Evolutionary conservation across 2,888 invertebrate genomes (phyloP).

Genomic region (Eristalis arbustorum): DNA sequence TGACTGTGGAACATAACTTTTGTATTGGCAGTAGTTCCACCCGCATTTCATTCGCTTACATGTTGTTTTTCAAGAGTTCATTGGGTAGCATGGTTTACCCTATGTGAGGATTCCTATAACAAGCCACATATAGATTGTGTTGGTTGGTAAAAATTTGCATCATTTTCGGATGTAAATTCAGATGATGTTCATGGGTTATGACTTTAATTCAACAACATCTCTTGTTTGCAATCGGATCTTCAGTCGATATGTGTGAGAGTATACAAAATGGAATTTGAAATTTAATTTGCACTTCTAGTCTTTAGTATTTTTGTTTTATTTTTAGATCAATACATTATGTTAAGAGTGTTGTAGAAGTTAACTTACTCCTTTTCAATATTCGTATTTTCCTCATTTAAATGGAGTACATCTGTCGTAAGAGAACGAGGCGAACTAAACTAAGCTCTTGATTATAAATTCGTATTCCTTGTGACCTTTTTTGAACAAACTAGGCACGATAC

Average conservation of each 20-base stretch:
- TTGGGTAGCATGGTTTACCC: no score
- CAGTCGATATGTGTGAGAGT: neutral
- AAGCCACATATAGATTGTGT: no score
- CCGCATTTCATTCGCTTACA: no score
- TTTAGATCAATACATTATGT: constrained; percentile 35
- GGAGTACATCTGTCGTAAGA: neutral
- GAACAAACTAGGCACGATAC: neutral
- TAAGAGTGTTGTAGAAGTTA: constrained; percentile 11
- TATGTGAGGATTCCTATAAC: no score
- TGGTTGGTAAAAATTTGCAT: no score
- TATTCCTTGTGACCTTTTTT: neutral
- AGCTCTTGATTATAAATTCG: neutral
- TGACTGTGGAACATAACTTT: no score
- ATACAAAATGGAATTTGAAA: constrained; percentile 21
- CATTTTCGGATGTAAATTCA: neutral
- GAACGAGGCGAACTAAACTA: constrained; percentile 5
- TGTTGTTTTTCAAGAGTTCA: no score
- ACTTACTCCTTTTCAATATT: neutral
- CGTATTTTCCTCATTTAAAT: constrained; percentile 12
- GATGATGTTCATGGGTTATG: no score
- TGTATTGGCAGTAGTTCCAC: no score
- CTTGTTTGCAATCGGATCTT: neutral
- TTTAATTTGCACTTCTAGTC: constrained; percentile 57
- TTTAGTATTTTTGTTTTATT: constrained; percentile 42
- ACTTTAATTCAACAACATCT: no score